Conservation (phyloP, 2,888 invertebrate genomes). For the Fragum whitleyi region DNA sequence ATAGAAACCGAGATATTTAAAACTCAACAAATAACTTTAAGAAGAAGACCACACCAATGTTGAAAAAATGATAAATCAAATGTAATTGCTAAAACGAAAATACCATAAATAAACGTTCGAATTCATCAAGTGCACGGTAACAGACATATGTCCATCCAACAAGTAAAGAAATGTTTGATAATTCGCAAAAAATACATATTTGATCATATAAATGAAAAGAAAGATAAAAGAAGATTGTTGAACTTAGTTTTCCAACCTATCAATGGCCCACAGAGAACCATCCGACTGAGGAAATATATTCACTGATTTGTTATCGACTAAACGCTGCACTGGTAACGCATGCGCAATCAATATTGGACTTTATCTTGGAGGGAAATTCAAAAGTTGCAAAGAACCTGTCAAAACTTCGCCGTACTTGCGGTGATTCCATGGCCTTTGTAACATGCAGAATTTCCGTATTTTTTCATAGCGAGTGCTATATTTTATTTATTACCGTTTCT, state of each 20-base stretch:
- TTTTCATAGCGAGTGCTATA: slow-evolving; percentile 35
- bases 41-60: too few relatives aligned
- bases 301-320: background rate
- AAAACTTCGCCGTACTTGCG: background rate
- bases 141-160: too few relatives aligned
- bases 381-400: slow-evolving; percentile 42
- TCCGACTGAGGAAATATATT: background rate
- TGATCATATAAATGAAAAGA: too few relatives aligned
- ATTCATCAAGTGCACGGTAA: too few relatives aligned
- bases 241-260: background rate
- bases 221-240: too few relatives aligned
- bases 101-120: too few relatives aligned
- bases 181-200: too few relatives aligned
- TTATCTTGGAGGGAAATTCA: slow-evolving; percentile 60
- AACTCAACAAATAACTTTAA: too few relatives aligned
- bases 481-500: slow-evolving; percentile 55
- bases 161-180: too few relatives aligned
- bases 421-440: background rate
- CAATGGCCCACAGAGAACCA: background rate
- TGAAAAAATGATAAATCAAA: too few relatives aligned
- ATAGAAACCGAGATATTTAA: too few relatives aligned
- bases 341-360: slow-evolving; percentile 38
- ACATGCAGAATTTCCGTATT: background rate
- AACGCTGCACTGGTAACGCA: slow-evolving; percentile 15
- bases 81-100: too few relatives aligned